Evolutionary conservation across 2,888 invertebrate genomes (phyloP).

Genomic region (Tenodera sinensis): DNA sequence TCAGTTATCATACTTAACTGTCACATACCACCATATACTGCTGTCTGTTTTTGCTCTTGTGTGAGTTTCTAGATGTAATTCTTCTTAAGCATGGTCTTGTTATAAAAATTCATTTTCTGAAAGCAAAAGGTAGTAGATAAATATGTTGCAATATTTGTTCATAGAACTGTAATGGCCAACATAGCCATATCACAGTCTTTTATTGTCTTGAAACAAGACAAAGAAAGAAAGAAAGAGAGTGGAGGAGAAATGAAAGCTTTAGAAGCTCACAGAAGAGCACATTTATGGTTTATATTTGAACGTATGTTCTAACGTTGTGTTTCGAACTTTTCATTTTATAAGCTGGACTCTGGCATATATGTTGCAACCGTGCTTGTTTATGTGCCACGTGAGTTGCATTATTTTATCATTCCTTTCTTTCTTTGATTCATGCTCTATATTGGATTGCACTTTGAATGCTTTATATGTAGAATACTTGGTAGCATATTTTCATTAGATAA

Average conservation of each 20-base stretch:
- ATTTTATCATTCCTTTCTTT: slow-evolving; percentile 1
- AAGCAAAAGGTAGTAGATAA: too few relatives aligned
- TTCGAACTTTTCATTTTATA: slow-evolving; percentile 32
- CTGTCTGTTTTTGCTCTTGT: slow-evolving; percentile 8
- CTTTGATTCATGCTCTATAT: background rate
- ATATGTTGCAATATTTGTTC: too few relatives aligned
- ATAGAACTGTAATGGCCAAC: too few relatives aligned
- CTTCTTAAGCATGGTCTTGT: background rate
- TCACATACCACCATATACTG: background rate
- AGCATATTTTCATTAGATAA: background rate
- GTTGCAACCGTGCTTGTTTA: slow-evolving; percentile 44
- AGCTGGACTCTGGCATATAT: slow-evolving; percentile 45
- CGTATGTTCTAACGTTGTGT: slow-evolving; percentile 17
- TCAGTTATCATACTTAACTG: background rate
- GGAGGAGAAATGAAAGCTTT: background rate
- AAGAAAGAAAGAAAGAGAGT: too few relatives aligned
- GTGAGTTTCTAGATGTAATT: background rate
- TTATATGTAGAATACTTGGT: background rate
- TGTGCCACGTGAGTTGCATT: slow-evolving; percentile 42
- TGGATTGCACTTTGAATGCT: slow-evolving; percentile 3
- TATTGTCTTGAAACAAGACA: too few relatives aligned
- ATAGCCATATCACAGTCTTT: too few relatives aligned
- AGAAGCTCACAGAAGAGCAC: slow-evolving; percentile 14
- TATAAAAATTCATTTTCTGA: too few relatives aligned
- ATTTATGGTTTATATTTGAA: slow-evolving; percentile 1